A percentile compares a stretch with the other conserved stretches of the same genome.
Conservation (phyloP, 92 coral and sea anemone species). For the Umimayanthus kanabou region DNA sequence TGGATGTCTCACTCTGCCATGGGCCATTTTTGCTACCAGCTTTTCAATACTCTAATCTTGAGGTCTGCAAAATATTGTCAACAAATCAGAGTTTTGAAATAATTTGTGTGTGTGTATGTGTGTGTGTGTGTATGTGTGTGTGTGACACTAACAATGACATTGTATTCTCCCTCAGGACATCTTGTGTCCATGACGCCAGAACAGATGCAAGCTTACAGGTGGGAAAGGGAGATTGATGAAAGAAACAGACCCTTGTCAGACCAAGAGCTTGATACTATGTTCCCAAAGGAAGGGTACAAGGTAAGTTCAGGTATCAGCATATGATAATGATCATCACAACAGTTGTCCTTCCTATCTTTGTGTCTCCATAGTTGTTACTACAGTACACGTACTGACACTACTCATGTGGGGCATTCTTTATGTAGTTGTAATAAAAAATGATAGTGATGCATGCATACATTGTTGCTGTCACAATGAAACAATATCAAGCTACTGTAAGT, state of each 20-base stretch:
- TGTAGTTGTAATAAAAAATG: too few relatives aligned
- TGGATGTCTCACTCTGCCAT: not conserved
- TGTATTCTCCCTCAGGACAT: constrained; percentile 60
- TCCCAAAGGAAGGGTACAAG: constrained; percentile 99
- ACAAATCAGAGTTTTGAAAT: not conserved
- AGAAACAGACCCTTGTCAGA: constrained; percentile 93
- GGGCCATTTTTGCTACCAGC: not conserved
- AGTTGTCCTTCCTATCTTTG: too few relatives aligned
- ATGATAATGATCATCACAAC: too few relatives aligned
- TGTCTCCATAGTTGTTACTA: too few relatives aligned
- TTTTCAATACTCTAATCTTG: too few relatives aligned
- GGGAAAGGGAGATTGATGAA: constrained; percentile 99
- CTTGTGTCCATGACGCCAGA: constrained; percentile 98
- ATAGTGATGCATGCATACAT: too few relatives aligned
- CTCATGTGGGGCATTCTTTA: too few relatives aligned
- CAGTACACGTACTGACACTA: too few relatives aligned
- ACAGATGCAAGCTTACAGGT: constrained; percentile 97
- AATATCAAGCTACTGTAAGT: too few relatives aligned
- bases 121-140: too few relatives aligned
- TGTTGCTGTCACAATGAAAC: too few relatives aligned
- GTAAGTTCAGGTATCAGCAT: constrained; percentile 32
- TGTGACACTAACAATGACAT: not conserved
- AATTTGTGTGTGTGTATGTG: too few relatives aligned
- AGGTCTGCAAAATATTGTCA: not conserved
- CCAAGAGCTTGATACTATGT: constrained; percentile 89